These are phyloP conservation scores for Pluvianellus socialis DNA, from an alignment of 2,113 vertebrate species.

Conservation along the genomic window DNA sequence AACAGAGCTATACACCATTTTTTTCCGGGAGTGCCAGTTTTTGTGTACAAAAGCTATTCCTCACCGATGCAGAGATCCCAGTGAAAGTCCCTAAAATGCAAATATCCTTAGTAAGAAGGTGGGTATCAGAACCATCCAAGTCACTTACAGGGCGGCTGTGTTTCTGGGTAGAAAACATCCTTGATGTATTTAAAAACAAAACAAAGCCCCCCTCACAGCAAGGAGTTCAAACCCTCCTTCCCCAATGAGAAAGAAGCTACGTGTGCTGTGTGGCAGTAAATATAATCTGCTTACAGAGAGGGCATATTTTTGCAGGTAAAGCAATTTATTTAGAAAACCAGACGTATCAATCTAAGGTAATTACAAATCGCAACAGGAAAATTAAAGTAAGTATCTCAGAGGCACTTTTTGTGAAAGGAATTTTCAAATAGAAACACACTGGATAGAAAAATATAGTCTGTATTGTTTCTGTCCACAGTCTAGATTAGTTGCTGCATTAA, in stretches of 20 bases:
- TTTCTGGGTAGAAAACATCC: not conserved
- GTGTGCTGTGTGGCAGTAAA: not conserved
- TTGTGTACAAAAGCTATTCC: not conserved
- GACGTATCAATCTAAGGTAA: conserved; percentile 57
- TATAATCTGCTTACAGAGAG: conserved; percentile 20
- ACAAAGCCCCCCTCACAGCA: not conserved
- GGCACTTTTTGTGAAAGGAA: conserved; percentile 10
- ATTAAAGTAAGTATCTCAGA: conserved; percentile 56
- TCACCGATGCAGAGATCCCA: not conserved
- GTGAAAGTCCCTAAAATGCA: not conserved
- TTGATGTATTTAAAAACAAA: not conserved
- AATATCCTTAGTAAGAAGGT: not conserved
- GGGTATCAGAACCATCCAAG: not conserved
- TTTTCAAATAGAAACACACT: conserved; percentile 35
- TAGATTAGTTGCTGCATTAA: conserved; percentile 56
- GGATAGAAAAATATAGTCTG: conserved; percentile 6
- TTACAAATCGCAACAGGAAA: conserved; percentile 59
- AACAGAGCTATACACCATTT: not conserved
- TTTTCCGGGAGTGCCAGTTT: not conserved
- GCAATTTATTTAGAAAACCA: conserved; percentile 54
- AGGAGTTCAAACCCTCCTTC: not conserved
- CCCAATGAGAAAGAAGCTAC: not conserved
- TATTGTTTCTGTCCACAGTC: conserved; percentile 49
- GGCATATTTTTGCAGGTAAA: conserved; percentile 22
- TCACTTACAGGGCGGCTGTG: not conserved